phyloP scores from a whole-genome alignment of 2,113 vertebrate genomes.

The Cyphomyrus discorhynchus region DNA sequence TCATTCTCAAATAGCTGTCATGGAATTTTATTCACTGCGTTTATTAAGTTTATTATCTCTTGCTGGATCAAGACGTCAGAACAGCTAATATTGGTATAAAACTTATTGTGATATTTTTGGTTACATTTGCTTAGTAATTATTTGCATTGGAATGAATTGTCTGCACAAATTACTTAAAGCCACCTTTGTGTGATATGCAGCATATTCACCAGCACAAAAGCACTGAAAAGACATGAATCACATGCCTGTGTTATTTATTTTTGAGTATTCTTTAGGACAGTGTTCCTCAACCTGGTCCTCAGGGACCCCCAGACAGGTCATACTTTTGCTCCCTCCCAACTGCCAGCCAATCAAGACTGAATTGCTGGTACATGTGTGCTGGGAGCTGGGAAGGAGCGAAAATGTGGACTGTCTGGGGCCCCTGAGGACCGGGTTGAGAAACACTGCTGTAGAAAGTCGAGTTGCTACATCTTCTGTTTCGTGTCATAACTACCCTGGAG shows the following conservation, averaged over 20 bases:
- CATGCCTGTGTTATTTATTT: not conserved
- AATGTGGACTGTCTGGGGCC: not conserved
- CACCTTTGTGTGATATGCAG: not conserved
- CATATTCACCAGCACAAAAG: not conserved
- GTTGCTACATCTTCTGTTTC: not conserved
- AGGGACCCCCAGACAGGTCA: not conserved
- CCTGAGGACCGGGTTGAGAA: not conserved
- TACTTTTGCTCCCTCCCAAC: not conserved
- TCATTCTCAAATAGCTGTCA: not conserved
- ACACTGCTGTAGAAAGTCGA: not conserved
- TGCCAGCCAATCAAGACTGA: not conserved
- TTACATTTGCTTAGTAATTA: not conserved
- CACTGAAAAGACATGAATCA: not conserved
- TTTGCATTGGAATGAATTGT: not conserved
- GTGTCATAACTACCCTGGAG: not conserved
- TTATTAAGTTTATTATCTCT: not conserved
- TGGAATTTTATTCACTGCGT: not conserved
- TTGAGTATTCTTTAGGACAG: not conserved
- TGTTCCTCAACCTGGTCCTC: not conserved
- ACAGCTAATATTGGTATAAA: not conserved
- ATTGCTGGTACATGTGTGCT: not conserved
- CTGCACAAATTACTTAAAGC: not conserved
- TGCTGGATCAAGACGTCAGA: not conserved
- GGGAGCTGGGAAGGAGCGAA: not conserved
- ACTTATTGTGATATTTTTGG: not conserved